Percentiles rank a stretch among this genome's conserved stretches.
Conservation (phyloP, 2,113 vertebrate genomes). For the Apteryx owenii region DNA sequence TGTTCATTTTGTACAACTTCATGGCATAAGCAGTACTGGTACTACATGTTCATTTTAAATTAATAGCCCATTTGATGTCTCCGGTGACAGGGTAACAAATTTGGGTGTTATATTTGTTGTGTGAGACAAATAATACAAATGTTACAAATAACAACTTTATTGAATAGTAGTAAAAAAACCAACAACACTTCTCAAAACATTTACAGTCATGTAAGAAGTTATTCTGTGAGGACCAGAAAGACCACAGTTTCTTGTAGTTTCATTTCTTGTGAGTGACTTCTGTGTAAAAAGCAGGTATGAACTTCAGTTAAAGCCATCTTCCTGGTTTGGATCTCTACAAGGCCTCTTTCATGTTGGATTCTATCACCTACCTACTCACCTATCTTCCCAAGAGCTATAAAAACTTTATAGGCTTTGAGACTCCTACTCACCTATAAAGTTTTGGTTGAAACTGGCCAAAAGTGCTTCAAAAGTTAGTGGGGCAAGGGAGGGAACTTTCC, state of each 20-base stretch:
- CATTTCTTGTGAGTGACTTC: neutral
- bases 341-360: neutral
- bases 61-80: neutral
- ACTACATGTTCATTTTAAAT: neutral
- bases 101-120: neutral
- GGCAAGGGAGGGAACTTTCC: neutral
- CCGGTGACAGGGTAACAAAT: neutral
- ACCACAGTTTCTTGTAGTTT: neutral
- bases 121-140: neutral
- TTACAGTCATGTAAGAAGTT: constrained; percentile 7
- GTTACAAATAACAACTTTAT: constrained; percentile 33
- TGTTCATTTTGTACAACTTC: neutral
- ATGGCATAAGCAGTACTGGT: neutral
- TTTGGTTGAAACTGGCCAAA: neutral
- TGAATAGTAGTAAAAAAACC: neutral
- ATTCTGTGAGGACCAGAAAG: neutral
- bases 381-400: neutral
- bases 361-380: neutral
- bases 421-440: neutral
- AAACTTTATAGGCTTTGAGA: neutral
- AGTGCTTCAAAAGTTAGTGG: neutral
- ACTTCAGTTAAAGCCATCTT: neutral
- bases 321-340: neutral
- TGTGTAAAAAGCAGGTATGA: neutral
- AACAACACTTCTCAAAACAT: constrained; percentile 4